Percentiles rank a stretch among this genome's conserved stretches.
These are phyloP conservation scores for Oikopleura albicans DNA, from an alignment of 23 tunicate genomes.

Conservation along the genomic window DNA sequence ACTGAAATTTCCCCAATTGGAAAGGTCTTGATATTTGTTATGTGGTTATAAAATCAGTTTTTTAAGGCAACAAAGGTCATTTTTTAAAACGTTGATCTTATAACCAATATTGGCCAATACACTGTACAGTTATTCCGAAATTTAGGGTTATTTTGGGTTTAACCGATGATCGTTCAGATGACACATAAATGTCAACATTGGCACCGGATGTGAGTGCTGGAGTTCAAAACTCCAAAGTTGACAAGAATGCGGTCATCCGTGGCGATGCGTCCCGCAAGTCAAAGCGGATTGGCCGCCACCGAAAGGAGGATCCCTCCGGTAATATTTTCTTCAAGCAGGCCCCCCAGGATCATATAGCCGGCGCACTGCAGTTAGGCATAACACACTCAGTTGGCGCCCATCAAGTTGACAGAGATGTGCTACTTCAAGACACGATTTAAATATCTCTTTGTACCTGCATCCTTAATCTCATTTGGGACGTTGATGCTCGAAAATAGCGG, in stretches of 20 bases:
- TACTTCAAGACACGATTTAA: too few relatives aligned
- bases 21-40: too few relatives aligned
- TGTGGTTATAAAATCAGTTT: not conserved
- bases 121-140: too few relatives aligned
- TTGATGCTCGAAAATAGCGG: too few relatives aligned
- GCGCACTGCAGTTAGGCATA: constrained; percentile 1
- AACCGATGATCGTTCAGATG: too few relatives aligned
- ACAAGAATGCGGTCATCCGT: not conserved
- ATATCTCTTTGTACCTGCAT: too few relatives aligned
- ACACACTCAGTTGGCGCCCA: constrained; percentile 14
- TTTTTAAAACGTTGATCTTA: not conserved
- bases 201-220: not conserved
- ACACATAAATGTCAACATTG: not conserved
- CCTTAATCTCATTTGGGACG: too few relatives aligned
- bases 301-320: not conserved
- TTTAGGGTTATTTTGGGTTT: too few relatives aligned
- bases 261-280: not conserved
- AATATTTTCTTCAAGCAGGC: not conserved
- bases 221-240: not conserved
- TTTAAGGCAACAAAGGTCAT: not conserved
- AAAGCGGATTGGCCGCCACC: not conserved
- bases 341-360: constrained; percentile 8
- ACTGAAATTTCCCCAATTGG: too few relatives aligned
- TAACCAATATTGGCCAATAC: not conserved
- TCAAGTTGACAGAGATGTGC: not conserved